phyloP scores from a whole-genome alignment of 2,888 invertebrate genomes.

The Cheilosia vernalis region DNA sequence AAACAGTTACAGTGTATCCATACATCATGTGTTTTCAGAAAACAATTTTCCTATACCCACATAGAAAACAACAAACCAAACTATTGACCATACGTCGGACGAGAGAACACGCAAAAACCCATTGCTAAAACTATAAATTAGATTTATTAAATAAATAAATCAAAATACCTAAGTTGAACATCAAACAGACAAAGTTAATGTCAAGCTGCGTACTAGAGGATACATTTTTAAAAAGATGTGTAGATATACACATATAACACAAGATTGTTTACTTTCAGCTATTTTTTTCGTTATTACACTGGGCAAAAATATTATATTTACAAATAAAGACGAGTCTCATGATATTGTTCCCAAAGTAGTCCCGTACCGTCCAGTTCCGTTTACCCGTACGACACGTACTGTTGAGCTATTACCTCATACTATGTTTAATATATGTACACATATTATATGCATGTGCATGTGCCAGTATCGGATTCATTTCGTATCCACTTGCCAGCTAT shows the following conservation, averaged over 20 bases:
- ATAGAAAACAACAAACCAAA: neutral
- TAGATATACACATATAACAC: neutral
- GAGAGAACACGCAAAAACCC: neutral
- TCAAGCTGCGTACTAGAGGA: slow-evolving; percentile 6
- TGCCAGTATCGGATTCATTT: slow-evolving; percentile 5
- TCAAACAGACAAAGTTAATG: slow-evolving; percentile 36
- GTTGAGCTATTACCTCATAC: slow-evolving; percentile 3
- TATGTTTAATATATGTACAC: neutral
- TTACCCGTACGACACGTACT: slow-evolving; percentile 2
- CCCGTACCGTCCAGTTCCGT: neutral
- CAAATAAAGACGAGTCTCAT: slow-evolving; percentile 4
- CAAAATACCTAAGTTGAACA: slow-evolving; percentile 29
- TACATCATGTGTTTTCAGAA: too few species aligned
- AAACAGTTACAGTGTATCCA: too few species aligned
- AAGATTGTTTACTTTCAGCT: slow-evolving; percentile 32
- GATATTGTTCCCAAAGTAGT: neutral
- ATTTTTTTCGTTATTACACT: slow-evolving; percentile 7
- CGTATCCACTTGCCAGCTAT: too few species aligned
- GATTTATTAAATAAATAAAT: slow-evolving; percentile 32
- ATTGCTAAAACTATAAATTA: neutral
- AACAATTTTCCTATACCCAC: too few species aligned
- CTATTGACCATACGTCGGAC: slow-evolving; percentile 5
- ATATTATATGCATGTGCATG: neutral
- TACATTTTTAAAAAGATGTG: neutral
- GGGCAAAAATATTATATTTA: slow-evolving; percentile 9